A percentile compares a stretch with the other conserved stretches of the same genome.
Evolutionary conservation across 2,888 invertebrate genomes (phyloP).

Genomic region (Aplocera efformata): DNA sequence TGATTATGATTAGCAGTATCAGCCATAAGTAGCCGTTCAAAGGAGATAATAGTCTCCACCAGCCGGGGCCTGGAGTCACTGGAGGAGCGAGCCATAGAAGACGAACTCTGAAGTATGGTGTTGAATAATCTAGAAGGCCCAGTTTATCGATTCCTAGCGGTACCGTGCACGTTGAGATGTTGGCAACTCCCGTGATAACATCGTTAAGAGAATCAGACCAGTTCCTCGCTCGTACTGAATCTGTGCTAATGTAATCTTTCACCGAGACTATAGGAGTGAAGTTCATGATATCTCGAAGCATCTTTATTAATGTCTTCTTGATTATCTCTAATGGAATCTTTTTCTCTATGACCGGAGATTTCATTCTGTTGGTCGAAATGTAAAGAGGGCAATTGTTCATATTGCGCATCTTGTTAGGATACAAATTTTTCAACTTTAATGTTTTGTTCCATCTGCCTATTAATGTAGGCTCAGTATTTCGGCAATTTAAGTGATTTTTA

Average conservation of each 20-base stretch:
- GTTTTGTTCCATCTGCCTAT: slow-evolving; percentile 41
- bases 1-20: slow-evolving; percentile 43
- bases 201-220: slow-evolving; percentile 62
- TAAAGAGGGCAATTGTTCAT: slow-evolving; percentile 60
- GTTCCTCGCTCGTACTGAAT: slow-evolving; percentile 52
- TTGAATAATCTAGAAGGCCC: slow-evolving; percentile 51
- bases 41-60: slow-evolving; percentile 57
- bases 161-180: slow-evolving; percentile 58
- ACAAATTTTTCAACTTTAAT: slow-evolving; percentile 32
- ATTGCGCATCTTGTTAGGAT: slow-evolving; percentile 54
- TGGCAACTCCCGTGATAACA: slow-evolving; percentile 49
- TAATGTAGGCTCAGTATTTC: slow-evolving; percentile 44
- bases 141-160: slow-evolving; percentile 50
- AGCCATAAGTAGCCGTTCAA: slow-evolving; percentile 60
- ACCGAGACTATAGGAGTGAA: slow-evolving; percentile 53
- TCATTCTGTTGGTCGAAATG: slow-evolving; percentile 58
- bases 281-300: slow-evolving; percentile 54
- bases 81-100: slow-evolving; percentile 62
- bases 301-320: slow-evolving; percentile 45
- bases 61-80: slow-evolving; percentile 43
- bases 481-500: slow-evolving; percentile 49
- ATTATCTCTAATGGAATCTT: slow-evolving; percentile 53
- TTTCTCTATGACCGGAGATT: slow-evolving; percentile 45
- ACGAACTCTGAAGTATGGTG: slow-evolving; percentile 55
- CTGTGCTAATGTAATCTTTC: slow-evolving; percentile 56